Conservation (phyloP, 1,140 invertebrate genomes). For the Palaemon carinicauda region DNA sequence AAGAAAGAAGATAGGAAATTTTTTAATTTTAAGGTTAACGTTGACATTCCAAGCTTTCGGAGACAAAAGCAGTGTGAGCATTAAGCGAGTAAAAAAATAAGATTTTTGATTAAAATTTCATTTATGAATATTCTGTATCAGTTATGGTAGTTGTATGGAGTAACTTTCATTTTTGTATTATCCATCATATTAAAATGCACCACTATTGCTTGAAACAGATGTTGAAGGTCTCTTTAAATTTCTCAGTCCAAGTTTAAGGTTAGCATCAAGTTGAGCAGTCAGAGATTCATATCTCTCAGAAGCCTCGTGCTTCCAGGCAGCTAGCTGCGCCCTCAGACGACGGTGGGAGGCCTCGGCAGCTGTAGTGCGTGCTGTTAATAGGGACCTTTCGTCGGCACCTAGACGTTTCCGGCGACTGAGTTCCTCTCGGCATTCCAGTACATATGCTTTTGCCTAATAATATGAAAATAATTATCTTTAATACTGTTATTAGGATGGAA, state of each 20-base stretch:
- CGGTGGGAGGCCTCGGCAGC: conserved; percentile 34
- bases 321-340: conserved; percentile 31
- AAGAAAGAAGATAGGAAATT: too few relatives aligned
- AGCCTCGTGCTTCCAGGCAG: conserved; percentile 30
- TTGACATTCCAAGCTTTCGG: too few relatives aligned
- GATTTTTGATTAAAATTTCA: too few relatives aligned
- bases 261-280: background rate
- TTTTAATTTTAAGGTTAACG: too few relatives aligned
- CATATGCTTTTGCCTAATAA: background rate
- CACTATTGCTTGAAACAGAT: too few relatives aligned
- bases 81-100: too few relatives aligned
- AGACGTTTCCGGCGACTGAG: conserved; percentile 21
- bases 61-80: too few relatives aligned
- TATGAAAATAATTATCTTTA: background rate
- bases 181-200: too few relatives aligned
- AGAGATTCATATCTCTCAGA: conserved; percentile 23
- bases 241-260: background rate
- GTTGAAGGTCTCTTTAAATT: too few relatives aligned
- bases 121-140: too few relatives aligned
- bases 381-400: conserved; percentile 14
- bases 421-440: conserved; percentile 24
- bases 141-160: too few relatives aligned
- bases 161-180: too few relatives aligned
- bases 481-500: background rate
- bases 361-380: background rate